Evolutionary conservation across 1,140 invertebrate species (phyloP), one percentile per base, ranked within the genome.

Genomic region (Nasonia longicornis): DNA sequence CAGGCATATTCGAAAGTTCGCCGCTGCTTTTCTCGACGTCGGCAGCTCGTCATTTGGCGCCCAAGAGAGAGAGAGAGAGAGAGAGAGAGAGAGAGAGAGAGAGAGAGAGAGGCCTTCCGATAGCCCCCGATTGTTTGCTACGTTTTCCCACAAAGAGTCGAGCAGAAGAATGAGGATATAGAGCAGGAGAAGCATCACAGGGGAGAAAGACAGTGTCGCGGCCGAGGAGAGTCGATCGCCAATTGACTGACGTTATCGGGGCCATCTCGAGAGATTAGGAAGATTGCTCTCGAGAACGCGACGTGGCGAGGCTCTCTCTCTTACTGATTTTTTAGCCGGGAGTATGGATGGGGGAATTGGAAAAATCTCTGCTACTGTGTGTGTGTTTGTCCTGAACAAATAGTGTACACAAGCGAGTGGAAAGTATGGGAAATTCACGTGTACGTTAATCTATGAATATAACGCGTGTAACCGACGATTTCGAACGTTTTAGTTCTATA

Each of bases 201-300:
- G 20, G 3, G 63, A 77, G 80, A 79, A 52, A 69, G 6, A 35
- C 45, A 48, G 12, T 48, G 45, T 48, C 22, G 66, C 38, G 35
- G 42, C 26, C 2, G 14, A 42, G 35, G 26, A 20, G 29, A 87
- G 85, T 88, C 88, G 85, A 88, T 89, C 87, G 87, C 86, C 87
- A 87, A 89, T 88, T 89, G 88, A 89, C 85, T 88, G 88, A 89
- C 88, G 85, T 89, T 89, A 89, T 89, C 88, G 84, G 82, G 82
- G 26, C 84, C 85, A 89, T 89, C 88, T 87, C 84, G 79, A 35
- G 76, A 88, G 88, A 89, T 89, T 89, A 88, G 87, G 87, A 88
- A 85, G 87, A 88, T 89, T 87, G 88, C 83, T 86, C 84, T 64
- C 70, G 22, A 67, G 74, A 58, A 78, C 63, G 63, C 73, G 58